Percentiles rank a stretch among this genome's conserved stretches.
These are phyloP conservation scores for Euphonia xanthogaster DNA, from an alignment of 2,797 vertebrate species.

Conservation along the genomic window DNA sequence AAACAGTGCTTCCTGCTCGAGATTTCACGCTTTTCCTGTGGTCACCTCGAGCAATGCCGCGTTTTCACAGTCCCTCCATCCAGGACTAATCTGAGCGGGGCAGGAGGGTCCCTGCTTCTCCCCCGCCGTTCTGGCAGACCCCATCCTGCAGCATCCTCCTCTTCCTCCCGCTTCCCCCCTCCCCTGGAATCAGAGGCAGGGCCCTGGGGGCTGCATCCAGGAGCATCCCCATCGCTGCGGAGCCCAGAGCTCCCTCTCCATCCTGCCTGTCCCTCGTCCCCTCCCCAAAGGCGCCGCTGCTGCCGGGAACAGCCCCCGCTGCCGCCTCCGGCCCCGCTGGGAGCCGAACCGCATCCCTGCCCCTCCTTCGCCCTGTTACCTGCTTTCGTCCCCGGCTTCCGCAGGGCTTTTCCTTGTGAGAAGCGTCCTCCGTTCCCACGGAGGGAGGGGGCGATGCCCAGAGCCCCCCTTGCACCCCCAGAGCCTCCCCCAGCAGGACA, in stretches of 20 bases:
- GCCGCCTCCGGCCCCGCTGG: no score
- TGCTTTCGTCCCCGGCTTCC: background rate
- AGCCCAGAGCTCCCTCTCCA: background rate
- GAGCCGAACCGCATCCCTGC: background rate
- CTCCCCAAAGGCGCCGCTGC: background rate
- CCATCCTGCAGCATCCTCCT: background rate
- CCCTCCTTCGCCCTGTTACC: background rate
- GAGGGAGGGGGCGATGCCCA: fast-evolving
- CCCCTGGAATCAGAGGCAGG: background rate
- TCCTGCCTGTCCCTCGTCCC: background rate
- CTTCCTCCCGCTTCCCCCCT: background rate
- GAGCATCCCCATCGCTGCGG: background rate
- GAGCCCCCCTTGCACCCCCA: fast-evolving
- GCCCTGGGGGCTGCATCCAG: fast-evolving
- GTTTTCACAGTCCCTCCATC: background rate
- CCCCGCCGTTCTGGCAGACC: background rate
- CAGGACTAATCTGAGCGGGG: background rate
- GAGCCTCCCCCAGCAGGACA: background rate
- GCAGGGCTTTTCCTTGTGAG: fast-evolving
- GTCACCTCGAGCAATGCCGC: fast-evolving
- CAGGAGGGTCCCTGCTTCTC: background rate
- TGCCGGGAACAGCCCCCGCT: background rate
- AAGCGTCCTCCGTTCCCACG: background rate
- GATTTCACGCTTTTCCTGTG: background rate
- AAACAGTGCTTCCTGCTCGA: fast-evolving